These are phyloP conservation scores for Crotalus viridis DNA, from an alignment of 2,113 vertebrate genomes.

Conservation along the genomic window DNA sequence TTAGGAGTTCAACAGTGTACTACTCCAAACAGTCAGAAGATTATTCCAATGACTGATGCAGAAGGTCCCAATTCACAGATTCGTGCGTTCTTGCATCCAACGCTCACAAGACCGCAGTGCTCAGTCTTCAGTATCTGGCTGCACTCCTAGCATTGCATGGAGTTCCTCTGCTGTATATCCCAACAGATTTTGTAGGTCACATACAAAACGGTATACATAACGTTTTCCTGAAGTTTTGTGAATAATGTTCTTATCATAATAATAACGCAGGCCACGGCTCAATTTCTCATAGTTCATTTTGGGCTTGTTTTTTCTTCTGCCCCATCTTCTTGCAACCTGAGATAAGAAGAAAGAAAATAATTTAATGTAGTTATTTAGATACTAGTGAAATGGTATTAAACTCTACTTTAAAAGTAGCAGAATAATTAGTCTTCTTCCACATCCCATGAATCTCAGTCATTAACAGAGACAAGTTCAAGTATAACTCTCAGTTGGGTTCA, in stretches of 20 bases:
- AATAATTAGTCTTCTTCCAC: background rate
- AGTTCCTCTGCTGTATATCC: conserved; percentile 85
- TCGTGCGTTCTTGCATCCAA: background rate
- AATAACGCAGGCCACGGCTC: conserved; percentile 85
- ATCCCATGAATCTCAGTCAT: accelerated
- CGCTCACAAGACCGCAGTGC: accelerated
- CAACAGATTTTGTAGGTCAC: conserved; percentile 85
- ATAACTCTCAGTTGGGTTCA: background rate
- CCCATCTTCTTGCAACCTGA: conserved; percentile 87
- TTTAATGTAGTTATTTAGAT: background rate
- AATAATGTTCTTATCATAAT: conserved; percentile 93
- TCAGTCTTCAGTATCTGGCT: conserved; percentile 87
- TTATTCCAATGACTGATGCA: conserved; percentile 12
- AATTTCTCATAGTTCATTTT: conserved; percentile 96
- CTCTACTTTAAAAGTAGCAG: background rate
- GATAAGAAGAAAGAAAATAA: accelerated
- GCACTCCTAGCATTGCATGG: conserved; percentile 84
- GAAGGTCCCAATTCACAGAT: conserved; percentile 25
- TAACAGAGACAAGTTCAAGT: accelerated
- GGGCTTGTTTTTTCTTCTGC: conserved; percentile 87
- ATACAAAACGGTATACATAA: conserved; percentile 89
- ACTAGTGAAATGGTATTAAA: accelerated
- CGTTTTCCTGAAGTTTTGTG: conserved; percentile 89
- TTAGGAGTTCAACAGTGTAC: conserved; percentile 48
- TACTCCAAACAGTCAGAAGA: conserved; percentile 23